Evolutionary conservation across 92 coral and sea anemone genomes (phyloP).

Genomic region (Parazoanthus atlanticus): DNA sequence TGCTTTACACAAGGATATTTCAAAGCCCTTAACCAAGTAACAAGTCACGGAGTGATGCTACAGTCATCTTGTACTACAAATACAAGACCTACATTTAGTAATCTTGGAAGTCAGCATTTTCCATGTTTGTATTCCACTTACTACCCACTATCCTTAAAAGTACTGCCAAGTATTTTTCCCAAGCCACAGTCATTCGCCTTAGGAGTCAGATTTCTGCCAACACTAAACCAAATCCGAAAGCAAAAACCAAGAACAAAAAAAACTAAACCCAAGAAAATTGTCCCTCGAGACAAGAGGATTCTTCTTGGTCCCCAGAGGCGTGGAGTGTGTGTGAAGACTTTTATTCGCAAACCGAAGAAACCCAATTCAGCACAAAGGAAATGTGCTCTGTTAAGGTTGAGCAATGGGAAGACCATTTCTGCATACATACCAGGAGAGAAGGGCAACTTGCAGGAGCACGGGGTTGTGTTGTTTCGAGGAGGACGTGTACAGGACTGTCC

Average conservation of each 20-base stretch:
- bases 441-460: conserved; percentile 95
- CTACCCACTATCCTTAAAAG: conserved; percentile 17
- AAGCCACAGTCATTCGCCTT: conserved; percentile 22
- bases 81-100: neutral
- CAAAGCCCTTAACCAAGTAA: neutral
- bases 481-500: conserved; percentile 99
- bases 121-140: neutral
- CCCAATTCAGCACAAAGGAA: conserved; percentile 98
- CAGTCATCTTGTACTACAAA: neutral
- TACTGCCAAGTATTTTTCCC: conserved; percentile 20
- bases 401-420: conserved; percentile 90
- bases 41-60: neutral
- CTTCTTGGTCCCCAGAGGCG: conserved; percentile 95
- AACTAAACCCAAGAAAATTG: conserved; percentile 57
- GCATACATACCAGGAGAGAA: conserved; percentile 93
- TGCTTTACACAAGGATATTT: neutral
- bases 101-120: neutral
- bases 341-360: conserved; percentile 92
- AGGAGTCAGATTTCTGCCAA: conserved; percentile 76
- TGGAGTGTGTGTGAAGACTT: conserved; percentile 93
- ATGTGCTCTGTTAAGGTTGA: conserved; percentile 88
- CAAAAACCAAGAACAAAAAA: conserved; percentile 84
- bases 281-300: conserved; percentile 73
- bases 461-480: conserved; percentile 94
- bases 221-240: conserved; percentile 86